A percentile compares a stretch with the other conserved stretches of the same genome.
Evolutionary conservation across 2,888 invertebrate genomes (phyloP).

Genomic region (Neuroscelio doddi): DNA sequence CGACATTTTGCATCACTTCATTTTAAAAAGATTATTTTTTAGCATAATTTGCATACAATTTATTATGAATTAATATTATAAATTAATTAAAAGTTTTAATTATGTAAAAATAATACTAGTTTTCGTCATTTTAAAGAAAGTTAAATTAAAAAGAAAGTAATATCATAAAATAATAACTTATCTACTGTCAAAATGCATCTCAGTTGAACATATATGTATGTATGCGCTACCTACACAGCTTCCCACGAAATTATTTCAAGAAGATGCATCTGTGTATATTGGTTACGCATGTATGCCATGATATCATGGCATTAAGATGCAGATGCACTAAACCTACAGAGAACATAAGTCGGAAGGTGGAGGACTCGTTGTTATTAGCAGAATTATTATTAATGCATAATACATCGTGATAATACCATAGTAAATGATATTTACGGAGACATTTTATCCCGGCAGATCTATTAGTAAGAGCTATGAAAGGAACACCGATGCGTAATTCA

Average conservation of each 20-base stretch:
- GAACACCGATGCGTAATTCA: constrained; percentile 10
- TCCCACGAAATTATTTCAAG: background rate
- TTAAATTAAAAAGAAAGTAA: too few species aligned
- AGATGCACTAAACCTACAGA: constrained; percentile 7
- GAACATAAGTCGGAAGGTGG: constrained; percentile 8
- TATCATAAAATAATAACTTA: too few species aligned
- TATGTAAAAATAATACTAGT: too few species aligned
- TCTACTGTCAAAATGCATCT: too few species aligned
- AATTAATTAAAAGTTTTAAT: too few species aligned
- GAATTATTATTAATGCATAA: constrained; percentile 18
- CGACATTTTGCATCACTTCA: too few species aligned
- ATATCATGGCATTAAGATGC: constrained; percentile 6
- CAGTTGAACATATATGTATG: too few species aligned
- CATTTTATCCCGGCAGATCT: constrained; percentile 12
- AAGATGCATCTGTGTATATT: background rate
- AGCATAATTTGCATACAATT: too few species aligned
- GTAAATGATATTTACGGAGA: constrained; percentile 20
- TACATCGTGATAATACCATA: constrained; percentile 6
- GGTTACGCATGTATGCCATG: background rate
- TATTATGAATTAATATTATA: too few species aligned
- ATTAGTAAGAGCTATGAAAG: constrained; percentile 8
- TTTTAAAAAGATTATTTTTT: too few species aligned
- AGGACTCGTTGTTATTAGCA: constrained; percentile 14
- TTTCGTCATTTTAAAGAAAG: too few species aligned
- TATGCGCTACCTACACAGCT: background rate